Conservation (phyloP, 2,113 vertebrate species). For the Actenoides lindsayi region DNA sequence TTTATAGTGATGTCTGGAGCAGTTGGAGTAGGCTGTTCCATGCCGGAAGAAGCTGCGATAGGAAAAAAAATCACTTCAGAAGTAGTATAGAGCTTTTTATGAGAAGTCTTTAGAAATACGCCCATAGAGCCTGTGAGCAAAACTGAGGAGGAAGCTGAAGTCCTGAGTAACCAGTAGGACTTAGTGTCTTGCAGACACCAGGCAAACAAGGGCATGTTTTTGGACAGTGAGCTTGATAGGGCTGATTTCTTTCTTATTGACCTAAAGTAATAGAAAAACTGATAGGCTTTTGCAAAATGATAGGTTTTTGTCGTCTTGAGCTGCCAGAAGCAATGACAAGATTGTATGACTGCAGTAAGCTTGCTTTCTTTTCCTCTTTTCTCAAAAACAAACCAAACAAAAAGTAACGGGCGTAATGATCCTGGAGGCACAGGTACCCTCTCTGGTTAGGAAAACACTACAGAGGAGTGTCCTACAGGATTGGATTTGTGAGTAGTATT, state of each 20-base stretch:
- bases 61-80: not conserved
- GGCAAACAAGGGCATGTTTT: not conserved
- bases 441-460: not conserved
- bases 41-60: not conserved
- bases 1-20: not conserved
- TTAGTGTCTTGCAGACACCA: not conserved
- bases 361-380: constrained; percentile 22
- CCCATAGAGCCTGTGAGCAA: not conserved
- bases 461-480: not conserved
- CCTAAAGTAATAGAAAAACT: not conserved
- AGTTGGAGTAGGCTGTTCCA: not conserved
- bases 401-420: not conserved
- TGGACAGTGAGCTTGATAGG: not conserved
- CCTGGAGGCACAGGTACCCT: not conserved
- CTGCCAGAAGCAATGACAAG: constrained; percentile 24
- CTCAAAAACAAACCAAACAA: not conserved
- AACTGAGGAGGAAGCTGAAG: not conserved
- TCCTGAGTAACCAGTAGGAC: not conserved
- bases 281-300: not conserved
- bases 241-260: not conserved
- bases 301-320: constrained; percentile 21
- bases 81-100: not conserved
- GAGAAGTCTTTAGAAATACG: not conserved
- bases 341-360: constrained; percentile 4
- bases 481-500: not conserved